A percentile compares a stretch with the other conserved stretches of the same genome.
Evolutionary conservation across 2,113 vertebrate genomes (phyloP).

Genomic region (Brachionichthys hirsutus): DNA sequence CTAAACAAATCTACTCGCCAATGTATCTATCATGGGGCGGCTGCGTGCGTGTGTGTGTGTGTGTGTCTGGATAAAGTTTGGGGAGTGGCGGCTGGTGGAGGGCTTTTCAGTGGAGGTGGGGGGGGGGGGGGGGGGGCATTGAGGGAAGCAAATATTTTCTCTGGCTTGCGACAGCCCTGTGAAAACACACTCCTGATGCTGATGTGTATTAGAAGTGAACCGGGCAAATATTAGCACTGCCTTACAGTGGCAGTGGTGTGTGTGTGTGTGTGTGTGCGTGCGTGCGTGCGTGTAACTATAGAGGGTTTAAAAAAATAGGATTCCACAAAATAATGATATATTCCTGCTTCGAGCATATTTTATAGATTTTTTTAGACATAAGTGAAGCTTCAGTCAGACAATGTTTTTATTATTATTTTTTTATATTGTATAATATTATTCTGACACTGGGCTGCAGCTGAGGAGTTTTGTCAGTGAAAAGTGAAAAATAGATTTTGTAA

Average conservation of each 20-base stretch:
- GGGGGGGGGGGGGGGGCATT: constrained; percentile 25
- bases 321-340: constrained; percentile 9
- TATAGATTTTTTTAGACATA: background rate
- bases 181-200: constrained; percentile 72
- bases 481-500: background rate
- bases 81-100: constrained; percentile 12
- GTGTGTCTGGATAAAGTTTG: constrained; percentile 45
- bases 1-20: constrained; percentile 74
- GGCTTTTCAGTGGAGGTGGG: constrained; percentile 33
- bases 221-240: constrained; percentile 72
- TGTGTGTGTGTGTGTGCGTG: constrained; percentile 22
- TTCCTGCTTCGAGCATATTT: background rate
- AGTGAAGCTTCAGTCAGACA: background rate
- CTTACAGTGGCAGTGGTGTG: constrained; percentile 66
- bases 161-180: constrained; percentile 69
- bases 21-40: constrained; percentile 64
- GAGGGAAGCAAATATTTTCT: constrained; percentile 75
- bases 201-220: constrained; percentile 78
- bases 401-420: background rate
- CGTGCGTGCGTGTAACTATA: constrained; percentile 3
- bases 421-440: background rate
- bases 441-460: background rate
- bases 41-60: constrained; percentile 34
- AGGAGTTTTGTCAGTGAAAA: background rate
- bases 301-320: background rate